Evolutionary conservation across 1,140 invertebrate genomes (phyloP), one percentile per base, ranked within the genome.

Genomic region (Lutraria rhynchaena): DNA sequence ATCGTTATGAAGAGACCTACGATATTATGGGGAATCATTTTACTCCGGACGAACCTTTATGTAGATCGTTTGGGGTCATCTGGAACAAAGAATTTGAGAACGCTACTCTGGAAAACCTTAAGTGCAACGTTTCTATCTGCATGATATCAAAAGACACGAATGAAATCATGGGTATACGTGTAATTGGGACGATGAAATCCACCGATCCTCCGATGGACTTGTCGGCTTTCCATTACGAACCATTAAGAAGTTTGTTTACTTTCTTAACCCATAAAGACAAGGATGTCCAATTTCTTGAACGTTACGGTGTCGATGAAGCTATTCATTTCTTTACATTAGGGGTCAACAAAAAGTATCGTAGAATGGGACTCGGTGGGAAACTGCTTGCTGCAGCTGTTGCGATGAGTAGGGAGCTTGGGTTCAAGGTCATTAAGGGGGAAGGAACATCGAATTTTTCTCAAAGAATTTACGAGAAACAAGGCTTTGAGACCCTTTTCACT

Each of bases 401-500:
- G 11, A 31, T 80, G 49, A 49, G 63, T 13, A 35, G 53, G 35
- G 76, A 69, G 61, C 46, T 80, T 22, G 76, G 65, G 15, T 80
- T 80, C 24, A 69, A 80, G n/a, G 65, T 65, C 1, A 69, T 80
- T 13, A 80, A 70, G 46, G 76, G 76, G 2, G 76, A 80, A 44
- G 76, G 63, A 13, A 80, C 76, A 9, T 80, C 76, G 0, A 80
- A 80, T 22, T 80, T 80, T 55, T 80, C 76, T 3, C 76, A 80
- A 35, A 33, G 65, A 27, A 80, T 80, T 27, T 80, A 80, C 24
- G 49, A 80, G 44, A 80, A 70, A 22, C 3, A 69, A 31, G 46
- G 46, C 4, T 80, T 80, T 67, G 63, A 80, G 19, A 57, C 41
- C 22, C 44, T 80, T 24, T 41, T 60, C 19, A 57, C 17, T 24